Base-by-base conservation (phyloP, 2,113 vertebrate species). In the Sterrhoptilus dennistouni region DNA sequence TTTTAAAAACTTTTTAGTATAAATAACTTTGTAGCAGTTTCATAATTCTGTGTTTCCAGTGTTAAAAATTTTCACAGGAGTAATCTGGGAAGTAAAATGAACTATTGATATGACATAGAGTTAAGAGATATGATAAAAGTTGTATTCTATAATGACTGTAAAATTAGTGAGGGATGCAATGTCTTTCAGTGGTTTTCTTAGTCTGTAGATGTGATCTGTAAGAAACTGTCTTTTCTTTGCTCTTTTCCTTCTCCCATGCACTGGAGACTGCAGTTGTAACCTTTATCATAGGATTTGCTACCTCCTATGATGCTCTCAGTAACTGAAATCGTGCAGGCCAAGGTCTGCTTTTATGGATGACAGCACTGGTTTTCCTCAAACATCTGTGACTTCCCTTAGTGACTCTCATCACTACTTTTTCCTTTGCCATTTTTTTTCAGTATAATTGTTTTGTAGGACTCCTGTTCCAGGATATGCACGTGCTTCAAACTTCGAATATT, bases 1-100 rank as follows among this genome's bases (percentile, higher is more conserved):
- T 33, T 52, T 35, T 53, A 2, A 53, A n/a, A n/a, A 57, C 54
- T 45, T 87, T 28, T 69, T 76, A 42, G 19, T 93, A 93, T 95
- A 92, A 93, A 95, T 95, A 96, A 86, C 59, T 83, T 77, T 78
- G 56, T 68, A 83, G 47, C 45, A 33, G 63, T 90, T 93, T 93
- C 63, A 42, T 80, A 83, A 96, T 92, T 90, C 81, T 90, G 16
- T 93, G 47, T 90, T 86, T 52, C 28, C 52, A 60, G 25, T 57
- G 45, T 60, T 90, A 75, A 64, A 63, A 27, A 40, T 92, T 96
- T 86, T 92, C 71, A 78, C 35, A 44, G 49, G 68, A 63, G 69
- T 75, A 83, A 70, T 88, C 75, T 90, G 69, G 68, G 54, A 88
- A 91, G 47, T 71, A 35, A 94, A 93, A 86, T 49, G 27, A 92